A percentile compares a stretch with the other conserved stretches of the same genome.
These are phyloP conservation scores for Paedocypris sp. DNA, from an alignment of 2,113 vertebrate genomes.

Conservation along the genomic window DNA sequence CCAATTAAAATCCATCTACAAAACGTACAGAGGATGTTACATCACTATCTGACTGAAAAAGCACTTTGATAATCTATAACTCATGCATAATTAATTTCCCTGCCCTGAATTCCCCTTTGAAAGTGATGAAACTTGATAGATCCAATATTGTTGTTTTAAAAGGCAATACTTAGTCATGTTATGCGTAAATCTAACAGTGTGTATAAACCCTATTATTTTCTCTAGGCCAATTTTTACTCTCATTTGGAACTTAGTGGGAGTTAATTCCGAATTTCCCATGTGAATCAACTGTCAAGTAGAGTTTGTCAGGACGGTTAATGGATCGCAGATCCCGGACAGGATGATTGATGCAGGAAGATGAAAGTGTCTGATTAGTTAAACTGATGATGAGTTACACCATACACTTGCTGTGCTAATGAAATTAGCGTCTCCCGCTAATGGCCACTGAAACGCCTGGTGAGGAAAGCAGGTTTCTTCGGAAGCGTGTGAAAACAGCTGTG, in stretches of 20 bases:
- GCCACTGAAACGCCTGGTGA: background rate
- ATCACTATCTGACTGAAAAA: too few relatives aligned
- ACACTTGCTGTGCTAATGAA: background rate
- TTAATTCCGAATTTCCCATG: background rate
- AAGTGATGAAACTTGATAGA: too few relatives aligned
- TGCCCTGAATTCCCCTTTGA: too few relatives aligned
- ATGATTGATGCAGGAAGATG: background rate
- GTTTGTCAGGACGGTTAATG: background rate
- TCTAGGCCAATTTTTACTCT: background rate
- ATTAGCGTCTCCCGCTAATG: constrained; percentile 7
- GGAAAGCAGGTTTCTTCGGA: background rate
- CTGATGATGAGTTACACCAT: background rate
- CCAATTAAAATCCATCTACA: too few relatives aligned
- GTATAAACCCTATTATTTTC: background rate
- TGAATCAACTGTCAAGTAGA: background rate
- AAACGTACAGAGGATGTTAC: too few relatives aligned
- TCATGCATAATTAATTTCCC: too few relatives aligned
- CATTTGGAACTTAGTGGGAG: background rate
- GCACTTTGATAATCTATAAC: too few relatives aligned
- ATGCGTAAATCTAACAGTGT: too few relatives aligned
- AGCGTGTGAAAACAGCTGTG: background rate
- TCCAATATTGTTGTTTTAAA: too few relatives aligned
- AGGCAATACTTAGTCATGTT: too few relatives aligned
- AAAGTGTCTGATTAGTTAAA: background rate
- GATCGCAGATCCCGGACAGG: background rate